Percentiles rank a stretch among this genome's conserved stretches.
Conservation (phyloP, 2,888 invertebrate species). For the Empis livida region DNA sequence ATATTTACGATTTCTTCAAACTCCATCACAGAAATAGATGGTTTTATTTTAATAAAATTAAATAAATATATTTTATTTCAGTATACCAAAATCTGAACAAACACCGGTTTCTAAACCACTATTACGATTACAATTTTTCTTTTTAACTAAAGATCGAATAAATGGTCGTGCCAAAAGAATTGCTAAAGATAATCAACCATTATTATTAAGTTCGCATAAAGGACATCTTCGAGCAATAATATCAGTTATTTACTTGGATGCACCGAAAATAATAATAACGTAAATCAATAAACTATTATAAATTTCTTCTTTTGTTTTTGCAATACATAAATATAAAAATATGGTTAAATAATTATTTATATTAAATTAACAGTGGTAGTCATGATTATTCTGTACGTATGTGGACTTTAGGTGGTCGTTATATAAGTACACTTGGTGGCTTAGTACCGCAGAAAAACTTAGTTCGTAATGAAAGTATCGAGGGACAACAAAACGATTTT, state of each 20-base stretch:
- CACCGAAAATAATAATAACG: slow-evolving; percentile 54
- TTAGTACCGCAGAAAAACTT: slow-evolving; percentile 48
- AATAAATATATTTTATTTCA: slow-evolving; percentile 7
- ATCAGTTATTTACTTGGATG: slow-evolving; percentile 51
- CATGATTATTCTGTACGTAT: slow-evolving; percentile 59
- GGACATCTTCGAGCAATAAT: slow-evolving; percentile 59
- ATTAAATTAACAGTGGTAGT: slow-evolving; percentile 51
- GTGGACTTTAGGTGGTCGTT: slow-evolving; percentile 60
- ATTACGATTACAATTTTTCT: slow-evolving; percentile 56
- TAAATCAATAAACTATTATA: slow-evolving; percentile 22
- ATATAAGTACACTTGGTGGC: slow-evolving; percentile 63
- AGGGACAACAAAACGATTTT: slow-evolving; percentile 35
- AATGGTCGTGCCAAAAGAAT: slow-evolving; percentile 55
- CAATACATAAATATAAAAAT: not conserved
- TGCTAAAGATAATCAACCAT: slow-evolving; percentile 43
- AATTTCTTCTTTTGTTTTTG: not conserved
- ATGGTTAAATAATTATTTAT: not conserved
- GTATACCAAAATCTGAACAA: slow-evolving; percentile 29
- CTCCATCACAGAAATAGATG: too few relatives aligned
- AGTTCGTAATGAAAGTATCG: slow-evolving; percentile 24
- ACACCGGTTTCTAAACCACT: slow-evolving; percentile 46
- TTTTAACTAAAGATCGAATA: slow-evolving; percentile 53
- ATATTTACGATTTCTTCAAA: too few relatives aligned
- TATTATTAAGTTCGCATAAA: slow-evolving; percentile 54
- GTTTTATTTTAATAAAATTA: too few relatives aligned